These are phyloP conservation scores for Heteromormyrus szaboi DNA, from an alignment of 2,797 vertebrate genomes.

Conservation along the genomic window DNA sequence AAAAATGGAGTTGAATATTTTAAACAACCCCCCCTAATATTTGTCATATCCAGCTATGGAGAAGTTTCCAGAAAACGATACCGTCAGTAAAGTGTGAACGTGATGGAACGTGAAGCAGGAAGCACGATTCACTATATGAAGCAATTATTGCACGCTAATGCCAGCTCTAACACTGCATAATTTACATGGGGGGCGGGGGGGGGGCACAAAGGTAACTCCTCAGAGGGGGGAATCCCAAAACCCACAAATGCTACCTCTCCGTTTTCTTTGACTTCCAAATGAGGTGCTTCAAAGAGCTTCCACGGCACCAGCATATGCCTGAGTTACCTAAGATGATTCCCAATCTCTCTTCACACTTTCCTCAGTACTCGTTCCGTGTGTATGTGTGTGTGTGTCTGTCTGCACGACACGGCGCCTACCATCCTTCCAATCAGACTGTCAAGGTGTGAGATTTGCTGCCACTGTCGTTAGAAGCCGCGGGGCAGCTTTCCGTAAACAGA, in stretches of 20 bases:
- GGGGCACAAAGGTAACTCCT: conserved; percentile 25
- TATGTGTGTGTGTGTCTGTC: not conserved
- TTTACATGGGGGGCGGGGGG: conserved; percentile 16
- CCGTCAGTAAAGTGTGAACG: not conserved
- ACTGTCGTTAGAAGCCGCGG: not conserved
- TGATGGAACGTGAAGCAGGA: not conserved
- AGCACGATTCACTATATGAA: not conserved
- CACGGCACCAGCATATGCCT: conserved; percentile 23
- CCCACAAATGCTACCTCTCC: conserved; percentile 12
- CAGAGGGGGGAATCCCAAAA: conserved; percentile 26
- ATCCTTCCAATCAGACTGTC: not conserved
- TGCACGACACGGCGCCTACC: not conserved
- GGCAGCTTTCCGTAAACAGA: not conserved
- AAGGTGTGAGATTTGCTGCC: not conserved
- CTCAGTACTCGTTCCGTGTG: not conserved
- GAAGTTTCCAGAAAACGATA: not conserved
- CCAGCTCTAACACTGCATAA: conserved; percentile 21
- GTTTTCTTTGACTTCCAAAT: conserved; percentile 32
- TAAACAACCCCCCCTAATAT: not conserved
- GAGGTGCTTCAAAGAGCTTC: conserved; percentile 31
- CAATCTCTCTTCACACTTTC: conserved; percentile 12
- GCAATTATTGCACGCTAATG: not conserved
- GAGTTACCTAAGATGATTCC: conserved; percentile 15
- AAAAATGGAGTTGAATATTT: not conserved
- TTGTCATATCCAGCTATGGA: not conserved